Evolutionary conservation across 2,113 vertebrate genomes (phyloP), one percentile per base, ranked within the genome.

Genomic region (Ramphastos sulfuratus): DNA sequence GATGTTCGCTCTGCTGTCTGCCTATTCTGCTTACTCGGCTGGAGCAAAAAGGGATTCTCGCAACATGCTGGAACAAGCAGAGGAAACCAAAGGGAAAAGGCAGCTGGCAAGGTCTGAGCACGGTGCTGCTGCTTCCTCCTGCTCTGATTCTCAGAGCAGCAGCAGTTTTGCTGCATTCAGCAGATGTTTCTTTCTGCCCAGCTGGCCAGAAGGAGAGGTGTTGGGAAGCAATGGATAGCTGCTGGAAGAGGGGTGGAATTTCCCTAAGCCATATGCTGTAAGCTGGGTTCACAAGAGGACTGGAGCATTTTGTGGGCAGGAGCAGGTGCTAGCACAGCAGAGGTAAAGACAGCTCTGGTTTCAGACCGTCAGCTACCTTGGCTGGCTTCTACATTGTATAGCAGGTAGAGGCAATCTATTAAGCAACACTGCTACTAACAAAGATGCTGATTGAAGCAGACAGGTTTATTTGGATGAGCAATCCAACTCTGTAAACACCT

Each of bases 21-120:
- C 52, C 37, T 66, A 91, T 89, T 92, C 58, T 81, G 79, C 91
- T 80, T 91, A 58, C 60, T 91, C 96, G 92, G 71, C 79, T 92
- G 87, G 72, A 94, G 27, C 44, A 70, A 50, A 92, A 81, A 76
- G 39, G 55, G 35, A n/a, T 81, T 86, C 59, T 61, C 25, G 82
- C 37, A 84, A 88, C 48, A 75, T 0, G 1, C 58, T 84, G 91
- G 70, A 87, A 71, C 52, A 69, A 93, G 79, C 42, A 87, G 60
- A 91, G 82, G 82, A 92, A 96, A 91, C 25, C 17, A 7, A 85
- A 89, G 30, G 56, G 65, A 56, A 93, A 96, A 83, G 39, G 33
- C 23, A 77, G 76, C 72, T 74, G 65, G 56, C 12, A 0, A 21
- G 14, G 31, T 63, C 67, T 82, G 67, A 65, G 56, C 3, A 16